phyloP scores from a whole-genome alignment of 2,888 invertebrate species.

The Elegia similella region DNA sequence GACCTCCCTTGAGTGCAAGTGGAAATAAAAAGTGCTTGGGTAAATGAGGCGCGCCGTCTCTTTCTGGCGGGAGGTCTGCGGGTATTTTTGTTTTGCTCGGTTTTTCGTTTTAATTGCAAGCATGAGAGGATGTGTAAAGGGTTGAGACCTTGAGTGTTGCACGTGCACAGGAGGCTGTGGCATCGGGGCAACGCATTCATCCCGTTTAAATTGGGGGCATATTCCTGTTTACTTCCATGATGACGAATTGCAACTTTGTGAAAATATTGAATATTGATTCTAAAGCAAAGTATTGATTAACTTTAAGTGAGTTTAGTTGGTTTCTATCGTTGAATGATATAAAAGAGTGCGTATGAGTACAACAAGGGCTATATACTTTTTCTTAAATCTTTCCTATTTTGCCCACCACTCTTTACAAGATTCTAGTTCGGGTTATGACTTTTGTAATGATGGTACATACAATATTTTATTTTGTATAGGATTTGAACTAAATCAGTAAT shows the following conservation, averaged over 20 bases:
- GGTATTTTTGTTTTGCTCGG: slow-evolving; percentile 55
- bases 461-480: too few species aligned
- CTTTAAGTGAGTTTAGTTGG: too few species aligned
- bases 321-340: too few species aligned
- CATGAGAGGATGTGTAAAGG: slow-evolving; percentile 76
- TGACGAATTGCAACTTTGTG: slow-evolving; percentile 19
- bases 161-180: slow-evolving; percentile 65
- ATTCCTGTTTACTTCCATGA: slow-evolving; percentile 55
- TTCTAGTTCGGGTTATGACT: too few species aligned
- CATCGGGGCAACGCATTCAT: slow-evolving; percentile 67
- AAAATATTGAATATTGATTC: slow-evolving; percentile 1
- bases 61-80: slow-evolving; percentile 46
- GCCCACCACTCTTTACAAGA: too few species aligned
- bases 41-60: slow-evolving; percentile 73
- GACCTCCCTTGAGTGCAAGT: slow-evolving; percentile 72
- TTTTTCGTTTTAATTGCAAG: slow-evolving; percentile 81
- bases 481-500: too few species aligned
- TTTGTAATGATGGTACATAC: too few species aligned
- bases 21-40: slow-evolving; percentile 78
- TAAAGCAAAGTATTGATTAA: too few species aligned
- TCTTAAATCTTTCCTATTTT: too few species aligned
- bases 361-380: too few species aligned
- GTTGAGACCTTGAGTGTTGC: slow-evolving; percentile 79
- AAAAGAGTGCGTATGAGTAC: too few species aligned
- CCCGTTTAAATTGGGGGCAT: slow-evolving; percentile 66